Percentiles rank a stretch among this genome's conserved stretches.
Evolutionary conservation across 1,140 invertebrate genomes (phyloP).

Genomic region (Carcinoscorpius rotundicauda): DNA sequence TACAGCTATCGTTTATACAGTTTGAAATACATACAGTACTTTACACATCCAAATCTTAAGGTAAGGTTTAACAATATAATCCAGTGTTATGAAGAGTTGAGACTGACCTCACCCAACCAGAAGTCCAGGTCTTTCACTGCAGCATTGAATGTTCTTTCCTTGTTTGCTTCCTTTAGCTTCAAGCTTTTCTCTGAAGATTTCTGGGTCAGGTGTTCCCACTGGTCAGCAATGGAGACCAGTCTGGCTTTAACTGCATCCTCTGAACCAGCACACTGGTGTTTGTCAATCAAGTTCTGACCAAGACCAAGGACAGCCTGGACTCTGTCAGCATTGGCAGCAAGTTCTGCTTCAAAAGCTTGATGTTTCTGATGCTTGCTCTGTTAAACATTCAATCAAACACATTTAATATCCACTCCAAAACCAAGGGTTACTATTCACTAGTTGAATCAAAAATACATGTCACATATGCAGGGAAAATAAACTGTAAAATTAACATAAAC

Average conservation of each 20-base stretch:
- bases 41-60: not conserved
- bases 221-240: conserved; percentile 87
- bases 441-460: no score
- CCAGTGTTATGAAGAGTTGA: not conserved
- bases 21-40: not conserved
- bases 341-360: conserved; percentile 97
- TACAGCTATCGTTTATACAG: not conserved
- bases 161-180: conserved; percentile 97
- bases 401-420: no score
- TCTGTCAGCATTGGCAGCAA: conserved; percentile 96
- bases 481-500: not conserved
- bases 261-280: conserved; percentile 70
- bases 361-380: conserved; percentile 92
- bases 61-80: not conserved
- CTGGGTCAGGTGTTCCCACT: conserved; percentile 96
- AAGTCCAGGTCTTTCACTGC: conserved; percentile 99
- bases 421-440: no score
- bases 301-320: conserved; percentile 90
- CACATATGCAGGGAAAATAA: no score
- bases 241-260: conserved; percentile 83
- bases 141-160: conserved; percentile 97
- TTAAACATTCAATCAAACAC: conserved; percentile 2
- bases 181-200: conserved; percentile 93
- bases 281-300: conserved; percentile 90
- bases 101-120: conserved; percentile 89